These are phyloP conservation scores for Patella pellucida DNA, from an alignment of 2,888 invertebrate species.

Conservation along the genomic window DNA sequence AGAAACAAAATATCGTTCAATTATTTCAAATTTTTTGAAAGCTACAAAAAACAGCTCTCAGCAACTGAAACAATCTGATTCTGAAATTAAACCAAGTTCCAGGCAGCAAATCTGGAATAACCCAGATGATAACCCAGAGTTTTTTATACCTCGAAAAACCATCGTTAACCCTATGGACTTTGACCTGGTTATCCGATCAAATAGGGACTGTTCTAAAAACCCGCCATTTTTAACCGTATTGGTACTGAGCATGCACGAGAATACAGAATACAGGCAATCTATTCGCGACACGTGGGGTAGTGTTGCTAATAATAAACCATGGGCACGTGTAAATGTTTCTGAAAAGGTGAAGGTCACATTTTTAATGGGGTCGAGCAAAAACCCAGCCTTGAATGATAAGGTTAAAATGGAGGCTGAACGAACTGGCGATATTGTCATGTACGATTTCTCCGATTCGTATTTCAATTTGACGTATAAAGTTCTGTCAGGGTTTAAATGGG, in stretches of 20 bases:
- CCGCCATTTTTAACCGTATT: slow-evolving; percentile 25
- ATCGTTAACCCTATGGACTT: slow-evolving; percentile 13
- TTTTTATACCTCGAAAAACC: neutral
- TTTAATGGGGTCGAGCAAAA: slow-evolving; percentile 31
- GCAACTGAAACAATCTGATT: too few species aligned
- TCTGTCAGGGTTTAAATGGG: slow-evolving; percentile 62
- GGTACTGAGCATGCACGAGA: slow-evolving; percentile 31
- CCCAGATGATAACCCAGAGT: neutral
- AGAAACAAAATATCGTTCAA: too few species aligned
- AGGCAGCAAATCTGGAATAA: neutral
- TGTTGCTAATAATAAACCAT: neutral
- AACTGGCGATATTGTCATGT: slow-evolving; percentile 33
- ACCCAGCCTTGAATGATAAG: slow-evolving; percentile 13
- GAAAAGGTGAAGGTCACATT: neutral
- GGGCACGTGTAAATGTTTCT: slow-evolving; percentile 1
- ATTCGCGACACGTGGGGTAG: slow-evolving; percentile 39
- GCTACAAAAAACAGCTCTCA: too few species aligned
- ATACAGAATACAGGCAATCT: slow-evolving; percentile 25
- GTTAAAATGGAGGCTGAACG: slow-evolving; percentile 25
- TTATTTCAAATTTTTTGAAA: too few species aligned
- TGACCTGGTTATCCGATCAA: neutral
- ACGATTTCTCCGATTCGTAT: slow-evolving; percentile 61
- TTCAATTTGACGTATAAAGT: slow-evolving; percentile 64
- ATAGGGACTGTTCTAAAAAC: too few species aligned
- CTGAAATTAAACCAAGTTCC: too few species aligned